These are phyloP conservation scores for Orchesella flavescens DNA, from an alignment of 2,888 invertebrate species.

Conservation along the genomic window DNA sequence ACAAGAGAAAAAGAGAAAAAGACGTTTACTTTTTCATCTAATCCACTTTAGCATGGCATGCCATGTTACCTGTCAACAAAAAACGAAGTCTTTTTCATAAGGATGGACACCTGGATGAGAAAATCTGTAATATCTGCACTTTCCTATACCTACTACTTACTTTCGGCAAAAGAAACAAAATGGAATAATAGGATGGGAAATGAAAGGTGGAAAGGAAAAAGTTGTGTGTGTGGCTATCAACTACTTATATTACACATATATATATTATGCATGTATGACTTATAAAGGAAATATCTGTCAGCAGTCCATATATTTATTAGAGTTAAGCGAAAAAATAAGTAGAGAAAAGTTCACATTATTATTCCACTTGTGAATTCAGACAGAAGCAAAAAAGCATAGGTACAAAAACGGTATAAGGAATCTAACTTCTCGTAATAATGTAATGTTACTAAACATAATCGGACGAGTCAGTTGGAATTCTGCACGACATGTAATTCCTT, in stretches of 20 bases:
- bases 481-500: too few relatives aligned
- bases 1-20: background rate
- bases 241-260: background rate
- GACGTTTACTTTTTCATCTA: slow-evolving; percentile 9
- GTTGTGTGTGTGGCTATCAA: background rate
- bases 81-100: background rate
- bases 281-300: too few relatives aligned
- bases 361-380: too few relatives aligned
- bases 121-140: background rate
- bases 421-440: too few relatives aligned
- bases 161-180: slow-evolving; percentile 2
- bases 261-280: background rate
- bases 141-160: background rate
- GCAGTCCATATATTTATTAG: too few relatives aligned
- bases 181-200: slow-evolving; percentile 23
- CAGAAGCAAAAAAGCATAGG: too few relatives aligned
- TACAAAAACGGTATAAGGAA: too few relatives aligned
- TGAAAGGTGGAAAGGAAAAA: slow-evolving; percentile 21
- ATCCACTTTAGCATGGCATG: slow-evolving; percentile 32
- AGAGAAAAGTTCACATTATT: too few relatives aligned
- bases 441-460: too few relatives aligned
- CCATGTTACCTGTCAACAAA: slow-evolving; percentile 32
- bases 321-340: too few relatives aligned
- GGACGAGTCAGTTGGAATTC: too few relatives aligned
- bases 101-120: slow-evolving; percentile 33